phyloP scores from a whole-genome alignment of 2,113 vertebrate species.

The Nibea coibor region DNA sequence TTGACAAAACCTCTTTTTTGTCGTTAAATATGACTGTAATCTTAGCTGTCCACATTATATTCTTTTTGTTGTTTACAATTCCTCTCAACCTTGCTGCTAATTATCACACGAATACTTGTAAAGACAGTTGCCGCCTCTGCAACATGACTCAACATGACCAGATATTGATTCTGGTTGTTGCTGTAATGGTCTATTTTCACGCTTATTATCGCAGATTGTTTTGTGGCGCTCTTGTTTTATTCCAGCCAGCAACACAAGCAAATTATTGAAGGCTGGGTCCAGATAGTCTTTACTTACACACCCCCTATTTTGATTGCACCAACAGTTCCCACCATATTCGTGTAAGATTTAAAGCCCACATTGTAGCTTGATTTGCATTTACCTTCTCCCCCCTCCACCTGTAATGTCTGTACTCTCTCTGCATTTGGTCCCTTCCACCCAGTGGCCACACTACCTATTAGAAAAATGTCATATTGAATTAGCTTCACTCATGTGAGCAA shows the following conservation, averaged over 20 bases:
- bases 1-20: background rate
- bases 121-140: background rate
- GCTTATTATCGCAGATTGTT: background rate
- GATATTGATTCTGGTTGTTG: background rate
- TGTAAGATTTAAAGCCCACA: background rate
- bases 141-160: constrained; percentile 8
- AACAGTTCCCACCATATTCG: background rate
- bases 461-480: constrained; percentile 61
- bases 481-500: constrained; percentile 52
- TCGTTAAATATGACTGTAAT: background rate
- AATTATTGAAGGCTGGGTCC: background rate
- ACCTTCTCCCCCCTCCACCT: background rate
- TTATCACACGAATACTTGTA: constrained; percentile 4
- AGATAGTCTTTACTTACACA: background rate
- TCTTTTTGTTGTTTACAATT: background rate
- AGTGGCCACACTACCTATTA: constrained; percentile 44
- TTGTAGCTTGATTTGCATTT: constrained; percentile 25
- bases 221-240: background rate
- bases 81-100: background rate
- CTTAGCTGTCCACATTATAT: too few species aligned
- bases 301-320: constrained; percentile 1
- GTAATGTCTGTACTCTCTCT: constrained; percentile 20
- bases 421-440: constrained; percentile 13
- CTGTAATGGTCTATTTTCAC: constrained; percentile 5
- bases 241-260: background rate